Evolutionary conservation across 2,888 invertebrate genomes (phyloP).

Genomic region (Synanthedon formicaeformis): DNA sequence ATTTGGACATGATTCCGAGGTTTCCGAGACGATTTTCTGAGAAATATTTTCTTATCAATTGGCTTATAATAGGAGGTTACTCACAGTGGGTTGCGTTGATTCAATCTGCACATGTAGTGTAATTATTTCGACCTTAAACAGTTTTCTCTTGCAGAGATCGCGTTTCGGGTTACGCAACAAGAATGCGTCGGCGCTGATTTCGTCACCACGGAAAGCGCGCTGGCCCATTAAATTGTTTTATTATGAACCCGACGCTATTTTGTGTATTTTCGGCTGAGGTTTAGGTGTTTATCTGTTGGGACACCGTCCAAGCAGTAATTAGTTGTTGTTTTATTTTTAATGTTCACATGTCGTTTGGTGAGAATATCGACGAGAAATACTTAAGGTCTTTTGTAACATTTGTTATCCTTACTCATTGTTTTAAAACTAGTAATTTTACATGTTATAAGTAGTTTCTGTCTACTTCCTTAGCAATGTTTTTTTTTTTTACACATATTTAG

Average conservation of each 20-base stretch:
- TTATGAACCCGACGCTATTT: conserved; percentile 70
- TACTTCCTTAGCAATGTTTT: neutral
- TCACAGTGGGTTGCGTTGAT: conserved; percentile 3
- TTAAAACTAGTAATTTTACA: too few species aligned
- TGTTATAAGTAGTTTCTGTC: too few species aligned
- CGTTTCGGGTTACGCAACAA: conserved; percentile 61
- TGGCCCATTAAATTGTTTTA: conserved; percentile 72
- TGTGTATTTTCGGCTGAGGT: conserved; percentile 68
- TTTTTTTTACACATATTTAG: too few species aligned
- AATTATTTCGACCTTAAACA: conserved; percentile 56
- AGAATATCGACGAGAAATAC: conserved; percentile 13
- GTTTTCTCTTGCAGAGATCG: conserved; percentile 61
- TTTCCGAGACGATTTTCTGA: too few species aligned
- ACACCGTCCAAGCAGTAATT: conserved; percentile 67
- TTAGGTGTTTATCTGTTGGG: conserved; percentile 70
- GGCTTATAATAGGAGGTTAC: too few species aligned
- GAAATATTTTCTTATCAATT: too few species aligned
- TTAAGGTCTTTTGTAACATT: neutral
- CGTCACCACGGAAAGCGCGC: conserved; percentile 70
- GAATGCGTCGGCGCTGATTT: conserved; percentile 65
- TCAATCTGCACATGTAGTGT: conserved; percentile 26
- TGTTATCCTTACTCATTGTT: too few species aligned
- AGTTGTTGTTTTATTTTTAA: conserved; percentile 56
- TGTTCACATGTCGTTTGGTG: conserved; percentile 24
- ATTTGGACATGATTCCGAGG: too few species aligned